These are phyloP conservation scores for Nymphalis urticae DNA, from an alignment of 2,888 invertebrate species.

Conservation along the genomic window DNA sequence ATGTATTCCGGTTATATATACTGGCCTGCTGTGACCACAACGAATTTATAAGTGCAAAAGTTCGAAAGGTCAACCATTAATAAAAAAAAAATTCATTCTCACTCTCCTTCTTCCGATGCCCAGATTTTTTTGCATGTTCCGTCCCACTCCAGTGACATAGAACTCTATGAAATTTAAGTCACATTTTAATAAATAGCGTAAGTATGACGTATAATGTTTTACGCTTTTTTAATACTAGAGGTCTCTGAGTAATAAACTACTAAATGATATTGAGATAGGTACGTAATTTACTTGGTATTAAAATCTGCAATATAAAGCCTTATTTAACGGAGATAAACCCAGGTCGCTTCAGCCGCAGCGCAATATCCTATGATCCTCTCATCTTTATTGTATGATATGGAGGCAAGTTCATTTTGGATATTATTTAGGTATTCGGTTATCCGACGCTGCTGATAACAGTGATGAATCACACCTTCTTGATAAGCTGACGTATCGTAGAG, in stretches of 20 bases:
- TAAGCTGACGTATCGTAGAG: not conserved
- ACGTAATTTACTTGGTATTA: slow-evolving; percentile 22
- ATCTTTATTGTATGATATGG: slow-evolving; percentile 70
- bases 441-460: slow-evolving; percentile 46
- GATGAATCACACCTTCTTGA: slow-evolving; percentile 57
- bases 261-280: slow-evolving; percentile 6
- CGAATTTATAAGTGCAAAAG: too few species aligned
- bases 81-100: too few species aligned
- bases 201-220: too few species aligned
- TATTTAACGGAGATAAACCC: slow-evolving; percentile 24
- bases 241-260: not conserved
- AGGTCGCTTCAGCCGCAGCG: slow-evolving; percentile 13
- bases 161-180: too few species aligned
- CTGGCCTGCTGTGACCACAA: too few species aligned
- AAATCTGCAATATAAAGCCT: slow-evolving; percentile 17
- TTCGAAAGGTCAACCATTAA: too few species aligned
- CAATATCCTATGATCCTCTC: slow-evolving; percentile 53
- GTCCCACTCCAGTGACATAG: too few species aligned
- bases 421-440: slow-evolving; percentile 62
- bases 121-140: too few species aligned
- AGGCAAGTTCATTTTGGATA: slow-evolving; percentile 62
- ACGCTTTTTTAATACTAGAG: slow-evolving; percentile 6
- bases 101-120: too few species aligned
- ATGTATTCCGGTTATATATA: too few species aligned
- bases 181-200: too few species aligned